phyloP scores from a whole-genome alignment of 2,113 vertebrate genomes.

The Vicugna pacos region DNA sequence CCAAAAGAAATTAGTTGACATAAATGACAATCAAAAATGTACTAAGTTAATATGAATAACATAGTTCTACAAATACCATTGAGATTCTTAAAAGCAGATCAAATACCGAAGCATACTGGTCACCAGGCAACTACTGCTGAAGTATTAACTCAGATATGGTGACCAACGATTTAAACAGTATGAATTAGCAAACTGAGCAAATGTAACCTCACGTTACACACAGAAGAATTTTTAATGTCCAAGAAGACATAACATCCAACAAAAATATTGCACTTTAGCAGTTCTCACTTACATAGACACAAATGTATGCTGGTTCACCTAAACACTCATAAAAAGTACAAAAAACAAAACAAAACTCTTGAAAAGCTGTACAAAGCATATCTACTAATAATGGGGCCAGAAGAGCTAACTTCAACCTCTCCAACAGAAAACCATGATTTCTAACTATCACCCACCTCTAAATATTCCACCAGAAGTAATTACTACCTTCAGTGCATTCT shows the following conservation, averaged over 20 bases:
- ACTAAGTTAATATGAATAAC: neutral
- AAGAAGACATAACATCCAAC: neutral
- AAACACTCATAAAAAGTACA: neutral
- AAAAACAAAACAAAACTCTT: neutral
- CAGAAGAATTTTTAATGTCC: neutral
- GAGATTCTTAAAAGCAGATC: neutral
- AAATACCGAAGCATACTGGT: neutral
- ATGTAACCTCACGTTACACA: neutral
- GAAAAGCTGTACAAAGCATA: neutral
- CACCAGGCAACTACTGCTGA: neutral
- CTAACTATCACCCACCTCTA: neutral
- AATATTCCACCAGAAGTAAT: neutral
- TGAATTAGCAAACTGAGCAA: neutral
- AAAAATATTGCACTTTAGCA: neutral
- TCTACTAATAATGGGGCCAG: neutral
- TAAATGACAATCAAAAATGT: neutral
- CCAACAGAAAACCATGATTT: neutral
- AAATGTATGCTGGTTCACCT: neutral
- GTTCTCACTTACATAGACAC: neutral
- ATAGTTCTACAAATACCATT: neutral
- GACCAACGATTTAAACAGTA: neutral
- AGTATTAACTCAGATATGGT: neutral
- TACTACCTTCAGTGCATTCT: neutral
- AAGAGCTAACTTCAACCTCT: neutral
- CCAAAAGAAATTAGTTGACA: neutral